Base-by-base conservation (phyloP, 2,113 vertebrate genomes). In the Poicephalus gulielmi region DNA sequence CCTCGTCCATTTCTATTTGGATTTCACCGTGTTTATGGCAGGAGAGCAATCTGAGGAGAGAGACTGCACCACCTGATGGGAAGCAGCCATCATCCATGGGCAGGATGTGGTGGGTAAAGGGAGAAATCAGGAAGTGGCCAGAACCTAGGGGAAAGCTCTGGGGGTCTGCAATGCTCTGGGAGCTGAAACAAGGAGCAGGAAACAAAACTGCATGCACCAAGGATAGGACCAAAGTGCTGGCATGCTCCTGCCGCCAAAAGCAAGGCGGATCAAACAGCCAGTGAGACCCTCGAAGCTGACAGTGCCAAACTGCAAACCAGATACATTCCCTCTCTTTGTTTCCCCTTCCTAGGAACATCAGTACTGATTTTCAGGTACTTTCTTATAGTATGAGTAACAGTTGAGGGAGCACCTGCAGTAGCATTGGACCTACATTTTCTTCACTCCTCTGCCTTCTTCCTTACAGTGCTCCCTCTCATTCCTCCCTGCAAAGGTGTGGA, bases 261-360 rank as follows among this genome's bases (percentile, higher is more conserved):
- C 24, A 74, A 64, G 14, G 39, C 37, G 44, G 28, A 15, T 59
- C 37, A 70, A 66, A 44, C 6, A 70, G 43, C 17, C 31, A 70
- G 15, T 5, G 8, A 76, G 43, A 31, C 14, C 24, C 15, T 52
- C 0, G 0, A 31, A 28, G 30, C 68, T 67, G 11, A 28, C 10
- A 44, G 22, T 31, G 30, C 28, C 1, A 10, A 62, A 67, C 57
- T 87, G 53, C 47, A 64, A 84, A 66, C 11, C 60, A 55, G 7
- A 20, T 41, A 35, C 0, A 0, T 8, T 7, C 19, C 6, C 11
- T 66, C 10, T 44, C 35, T 74, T 47, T 83, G 28, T 53, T 64
- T 60, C 24, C 13, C 59, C 23, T 57, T 78, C 30, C 75, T 63
- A 66, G 20, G 11, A 68, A 33, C 9, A 66, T 47, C 41, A 33